phyloP scores from a whole-genome alignment of 2,113 vertebrate genomes.

The Orycteropus afer region DNA sequence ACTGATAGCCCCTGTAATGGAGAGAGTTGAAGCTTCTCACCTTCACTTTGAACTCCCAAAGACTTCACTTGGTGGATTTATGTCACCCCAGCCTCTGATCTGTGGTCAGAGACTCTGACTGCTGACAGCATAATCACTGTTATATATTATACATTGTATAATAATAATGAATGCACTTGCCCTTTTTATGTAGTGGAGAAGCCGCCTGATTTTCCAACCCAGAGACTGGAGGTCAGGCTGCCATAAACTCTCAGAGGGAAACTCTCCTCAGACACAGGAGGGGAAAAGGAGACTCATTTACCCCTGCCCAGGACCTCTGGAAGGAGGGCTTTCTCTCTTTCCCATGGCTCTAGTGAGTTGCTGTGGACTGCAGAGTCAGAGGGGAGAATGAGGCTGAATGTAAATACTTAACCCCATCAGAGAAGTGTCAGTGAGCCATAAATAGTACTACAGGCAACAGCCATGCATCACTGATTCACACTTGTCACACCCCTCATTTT shows the following conservation, averaged over 20 bases:
- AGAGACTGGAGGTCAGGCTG: slow-evolving; percentile 67
- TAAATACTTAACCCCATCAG: slow-evolving; percentile 67
- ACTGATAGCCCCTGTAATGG: neutral
- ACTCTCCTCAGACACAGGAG: neutral
- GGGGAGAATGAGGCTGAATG: neutral
- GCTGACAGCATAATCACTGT: slow-evolving; percentile 74
- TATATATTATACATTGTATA: slow-evolving; percentile 78
- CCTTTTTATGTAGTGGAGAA: slow-evolving; percentile 77
- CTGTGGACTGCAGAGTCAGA: slow-evolving; percentile 25
- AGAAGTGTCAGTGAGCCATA: slow-evolving; percentile 43
- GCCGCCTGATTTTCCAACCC: slow-evolving; percentile 44
- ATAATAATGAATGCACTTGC: slow-evolving; percentile 77
- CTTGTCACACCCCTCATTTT: neutral
- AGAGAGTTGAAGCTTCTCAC: neutral
- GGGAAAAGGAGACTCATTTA: neutral
- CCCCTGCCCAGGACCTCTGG: neutral
- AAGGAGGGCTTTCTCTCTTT: slow-evolving; percentile 22
- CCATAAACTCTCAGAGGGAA: slow-evolving; percentile 61
- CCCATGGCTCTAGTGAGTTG: neutral
- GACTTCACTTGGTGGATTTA: slow-evolving; percentile 65
- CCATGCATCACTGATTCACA: neutral
- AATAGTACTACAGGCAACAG: slow-evolving; percentile 47
- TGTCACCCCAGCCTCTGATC: slow-evolving; percentile 73
- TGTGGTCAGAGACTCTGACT: slow-evolving; percentile 69
- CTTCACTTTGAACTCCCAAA: slow-evolving; percentile 52